Percentiles rank a stretch among this genome's conserved stretches.
Evolutionary conservation across 2,888 invertebrate species (phyloP).

Genomic region (Nephrotoma appendiculata): DNA sequence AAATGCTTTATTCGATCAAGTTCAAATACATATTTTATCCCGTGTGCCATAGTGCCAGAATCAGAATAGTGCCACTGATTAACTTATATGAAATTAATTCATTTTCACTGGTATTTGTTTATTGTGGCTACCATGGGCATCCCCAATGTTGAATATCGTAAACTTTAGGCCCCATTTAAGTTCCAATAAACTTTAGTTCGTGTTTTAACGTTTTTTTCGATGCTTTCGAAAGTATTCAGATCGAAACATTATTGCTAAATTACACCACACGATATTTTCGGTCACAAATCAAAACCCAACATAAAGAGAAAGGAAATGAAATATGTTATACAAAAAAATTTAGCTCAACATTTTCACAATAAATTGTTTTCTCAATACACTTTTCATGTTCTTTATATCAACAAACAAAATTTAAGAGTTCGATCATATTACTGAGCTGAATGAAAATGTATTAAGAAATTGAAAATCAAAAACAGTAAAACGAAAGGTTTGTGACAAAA

Average conservation of each 20-base stretch:
- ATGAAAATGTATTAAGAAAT: background rate
- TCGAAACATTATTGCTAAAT: background rate
- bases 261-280: background rate
- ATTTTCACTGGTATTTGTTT: no score
- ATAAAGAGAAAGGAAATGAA: background rate
- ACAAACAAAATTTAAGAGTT: background rate
- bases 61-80: no score
- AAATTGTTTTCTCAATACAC: background rate
- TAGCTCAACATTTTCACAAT: background rate
- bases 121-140: no score
- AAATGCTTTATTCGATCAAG: no score
- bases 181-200: no score
- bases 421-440: background rate
- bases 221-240: no score
- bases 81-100: no score
- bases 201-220: no score
- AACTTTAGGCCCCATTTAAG: no score
- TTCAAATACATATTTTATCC: no score
- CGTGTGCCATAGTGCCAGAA: no score
- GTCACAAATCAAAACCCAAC: background rate
- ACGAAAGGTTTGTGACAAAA: background rate
- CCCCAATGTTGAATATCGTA: no score
- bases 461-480: background rate
- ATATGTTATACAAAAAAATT: background rate
- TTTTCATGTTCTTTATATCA: background rate